These are phyloP conservation scores for Anthrax anthrax DNA, from an alignment of 2,888 invertebrate species.

Conservation along the genomic window DNA sequence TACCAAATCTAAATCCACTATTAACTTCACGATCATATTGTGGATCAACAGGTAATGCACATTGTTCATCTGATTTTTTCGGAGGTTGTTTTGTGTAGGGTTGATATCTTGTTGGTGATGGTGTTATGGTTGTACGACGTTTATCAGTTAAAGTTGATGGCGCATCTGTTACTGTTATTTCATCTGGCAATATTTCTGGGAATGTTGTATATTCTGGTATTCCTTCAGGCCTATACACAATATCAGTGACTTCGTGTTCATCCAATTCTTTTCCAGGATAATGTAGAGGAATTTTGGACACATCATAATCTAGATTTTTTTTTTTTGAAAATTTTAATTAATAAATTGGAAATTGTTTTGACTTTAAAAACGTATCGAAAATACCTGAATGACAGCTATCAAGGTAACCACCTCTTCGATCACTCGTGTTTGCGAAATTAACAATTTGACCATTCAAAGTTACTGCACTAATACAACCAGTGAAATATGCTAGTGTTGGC, in stretches of 20 bases:
- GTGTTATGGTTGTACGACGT: slow-evolving; percentile 23
- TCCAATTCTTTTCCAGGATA: slow-evolving; percentile 23
- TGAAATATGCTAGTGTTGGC: slow-evolving; percentile 49
- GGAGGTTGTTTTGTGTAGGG: slow-evolving; percentile 16
- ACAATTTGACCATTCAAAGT: slow-evolving; percentile 70
- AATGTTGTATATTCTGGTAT: background rate
- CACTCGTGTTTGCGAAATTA: slow-evolving; percentile 58
- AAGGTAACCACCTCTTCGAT: slow-evolving; percentile 42
- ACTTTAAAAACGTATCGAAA: slow-evolving; percentile 17
- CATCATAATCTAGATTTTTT: slow-evolving; percentile 23
- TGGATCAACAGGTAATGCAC: slow-evolving; percentile 28
- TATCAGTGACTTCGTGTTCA: background rate
- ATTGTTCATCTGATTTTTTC: slow-evolving; percentile 18
- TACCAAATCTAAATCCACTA: slow-evolving; percentile 31
- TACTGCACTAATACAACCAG: slow-evolving; percentile 87
- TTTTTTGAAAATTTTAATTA: background rate
- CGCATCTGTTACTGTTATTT: background rate
- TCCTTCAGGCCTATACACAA: slow-evolving; percentile 9
- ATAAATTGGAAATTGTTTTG: no score
- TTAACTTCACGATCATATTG: slow-evolving; percentile 28
- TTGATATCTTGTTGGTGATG: background rate
- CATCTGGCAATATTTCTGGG: background rate
- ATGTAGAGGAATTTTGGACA: slow-evolving; percentile 18
- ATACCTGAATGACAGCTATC: slow-evolving; percentile 41
- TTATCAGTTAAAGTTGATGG: slow-evolving; percentile 9